Evolutionary conservation across 2,113 vertebrate genomes (phyloP).

Genomic region (Mixornis gularis): DNA sequence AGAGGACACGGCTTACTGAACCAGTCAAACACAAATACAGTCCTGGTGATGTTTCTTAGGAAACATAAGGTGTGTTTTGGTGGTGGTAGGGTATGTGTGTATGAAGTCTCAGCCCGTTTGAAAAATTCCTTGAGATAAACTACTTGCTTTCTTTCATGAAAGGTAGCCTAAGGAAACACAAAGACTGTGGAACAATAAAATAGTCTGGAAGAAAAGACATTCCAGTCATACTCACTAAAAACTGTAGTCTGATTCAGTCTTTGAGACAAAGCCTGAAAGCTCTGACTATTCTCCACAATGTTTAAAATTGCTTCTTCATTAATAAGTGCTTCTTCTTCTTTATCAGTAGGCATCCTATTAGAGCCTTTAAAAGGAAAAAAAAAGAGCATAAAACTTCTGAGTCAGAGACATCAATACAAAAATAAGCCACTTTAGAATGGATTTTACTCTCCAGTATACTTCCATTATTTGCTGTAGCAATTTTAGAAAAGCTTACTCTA

Average conservation of each 20-base stretch:
- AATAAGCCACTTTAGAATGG: not conserved
- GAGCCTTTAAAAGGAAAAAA: constrained; percentile 66
- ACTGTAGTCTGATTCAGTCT: constrained; percentile 79
- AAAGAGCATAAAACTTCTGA: not conserved
- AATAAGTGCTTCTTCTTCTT: constrained; percentile 84
- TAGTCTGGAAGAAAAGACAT: not conserved
- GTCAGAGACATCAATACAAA: not conserved
- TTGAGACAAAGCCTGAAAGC: constrained; percentile 85
- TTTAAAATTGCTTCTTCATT: constrained; percentile 96
- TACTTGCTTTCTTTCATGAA: not conserved
- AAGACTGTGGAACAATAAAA: not conserved
- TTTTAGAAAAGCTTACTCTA: not conserved
- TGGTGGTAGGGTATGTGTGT: not conserved
- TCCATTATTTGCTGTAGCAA: not conserved
- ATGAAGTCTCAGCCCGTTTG: not conserved
- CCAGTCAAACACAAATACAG: not conserved
- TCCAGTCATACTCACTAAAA: constrained; percentile 76
- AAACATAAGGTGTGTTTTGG: not conserved
- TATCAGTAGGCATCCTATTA: constrained; percentile 37
- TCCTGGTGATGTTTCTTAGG: not conserved
- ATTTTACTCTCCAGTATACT: not conserved
- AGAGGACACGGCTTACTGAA: not conserved
- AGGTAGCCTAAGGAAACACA: not conserved
- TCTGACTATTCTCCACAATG: constrained; percentile 92
- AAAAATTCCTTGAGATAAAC: not conserved